These are phyloP conservation scores for Phylloscopus trochilus DNA, from an alignment of 2,113 vertebrate species.

Conservation along the genomic window DNA sequence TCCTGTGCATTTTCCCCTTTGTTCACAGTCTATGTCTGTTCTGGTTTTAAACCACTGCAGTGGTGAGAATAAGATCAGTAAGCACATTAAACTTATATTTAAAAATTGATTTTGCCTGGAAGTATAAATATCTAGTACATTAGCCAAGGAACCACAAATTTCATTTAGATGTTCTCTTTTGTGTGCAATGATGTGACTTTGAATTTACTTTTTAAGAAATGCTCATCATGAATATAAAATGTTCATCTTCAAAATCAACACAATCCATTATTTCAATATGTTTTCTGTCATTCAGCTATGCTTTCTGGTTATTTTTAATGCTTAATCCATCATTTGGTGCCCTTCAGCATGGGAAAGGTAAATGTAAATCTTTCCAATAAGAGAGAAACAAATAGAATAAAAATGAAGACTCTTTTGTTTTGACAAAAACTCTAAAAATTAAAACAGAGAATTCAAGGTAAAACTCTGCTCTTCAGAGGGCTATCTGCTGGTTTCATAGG, in stretches of 20 bases:
- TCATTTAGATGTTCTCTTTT: constrained; percentile 12
- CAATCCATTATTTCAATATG: constrained; percentile 4
- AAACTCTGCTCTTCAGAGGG: not conserved
- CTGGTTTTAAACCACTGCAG: not conserved
- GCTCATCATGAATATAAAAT: not conserved
- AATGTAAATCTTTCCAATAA: constrained; percentile 63
- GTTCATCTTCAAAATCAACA: not conserved
- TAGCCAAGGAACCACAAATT: not conserved
- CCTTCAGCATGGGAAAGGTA: constrained; percentile 58
- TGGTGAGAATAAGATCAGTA: not conserved
- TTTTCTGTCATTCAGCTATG: constrained; percentile 18
- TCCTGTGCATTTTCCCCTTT: accelerated
- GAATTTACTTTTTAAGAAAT: constrained; percentile 37
- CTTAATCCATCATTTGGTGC: constrained; percentile 61
- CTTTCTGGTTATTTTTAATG: constrained; percentile 45
- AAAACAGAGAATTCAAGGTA: not conserved
- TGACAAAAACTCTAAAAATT: not conserved
- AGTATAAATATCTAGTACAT: not conserved
- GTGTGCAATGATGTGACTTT: not conserved
- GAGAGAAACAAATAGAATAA: constrained; percentile 52
- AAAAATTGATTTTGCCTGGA: not conserved
- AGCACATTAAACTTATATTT: not conserved
- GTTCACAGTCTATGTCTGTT: not conserved
- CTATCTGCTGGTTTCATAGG: not conserved
- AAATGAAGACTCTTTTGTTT: constrained; percentile 45